phyloP scores from a whole-genome alignment of 2,797 vertebrate genomes.

The Gymnopithys bicolor region DNA sequence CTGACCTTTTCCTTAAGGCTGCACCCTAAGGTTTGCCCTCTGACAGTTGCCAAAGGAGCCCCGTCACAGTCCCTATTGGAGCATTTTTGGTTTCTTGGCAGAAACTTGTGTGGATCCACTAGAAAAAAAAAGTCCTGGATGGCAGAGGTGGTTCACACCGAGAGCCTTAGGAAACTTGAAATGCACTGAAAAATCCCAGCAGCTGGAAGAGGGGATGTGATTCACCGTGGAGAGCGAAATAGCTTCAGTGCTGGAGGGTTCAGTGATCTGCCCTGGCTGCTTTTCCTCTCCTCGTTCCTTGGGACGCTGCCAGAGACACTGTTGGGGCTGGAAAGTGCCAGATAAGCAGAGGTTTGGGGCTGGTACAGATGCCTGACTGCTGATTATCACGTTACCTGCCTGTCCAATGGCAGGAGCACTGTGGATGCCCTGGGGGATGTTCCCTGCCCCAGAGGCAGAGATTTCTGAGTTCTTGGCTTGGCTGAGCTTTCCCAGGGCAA shows the following conservation, averaged over 20 bases:
- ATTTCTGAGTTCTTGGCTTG: background rate
- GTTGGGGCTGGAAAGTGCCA: background rate
- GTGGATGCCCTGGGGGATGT: background rate
- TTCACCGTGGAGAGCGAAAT: background rate
- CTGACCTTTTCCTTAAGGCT: background rate
- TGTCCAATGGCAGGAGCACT: background rate
- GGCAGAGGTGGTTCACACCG: background rate
- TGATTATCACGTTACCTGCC: background rate
- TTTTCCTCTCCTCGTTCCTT: background rate
- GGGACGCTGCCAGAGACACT: background rate
- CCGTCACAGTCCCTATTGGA: background rate
- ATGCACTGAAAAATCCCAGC: background rate
- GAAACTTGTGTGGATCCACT: background rate
- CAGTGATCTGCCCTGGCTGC: background rate
- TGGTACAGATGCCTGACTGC: background rate
- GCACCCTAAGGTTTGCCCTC: background rate
- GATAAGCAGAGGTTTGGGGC: background rate
- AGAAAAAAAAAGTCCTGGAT: no score
- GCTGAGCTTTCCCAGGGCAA: background rate
- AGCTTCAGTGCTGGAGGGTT: background rate
- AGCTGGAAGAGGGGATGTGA: background rate
- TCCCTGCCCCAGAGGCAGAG: background rate
- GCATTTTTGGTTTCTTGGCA: background rate
- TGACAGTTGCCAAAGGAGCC: background rate
- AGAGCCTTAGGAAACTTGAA: rapidly evolving